Evolutionary conservation across 2,888 invertebrate genomes (phyloP), one percentile per base, ranked within the genome.

Genomic region (Thalpophila matura): DNA sequence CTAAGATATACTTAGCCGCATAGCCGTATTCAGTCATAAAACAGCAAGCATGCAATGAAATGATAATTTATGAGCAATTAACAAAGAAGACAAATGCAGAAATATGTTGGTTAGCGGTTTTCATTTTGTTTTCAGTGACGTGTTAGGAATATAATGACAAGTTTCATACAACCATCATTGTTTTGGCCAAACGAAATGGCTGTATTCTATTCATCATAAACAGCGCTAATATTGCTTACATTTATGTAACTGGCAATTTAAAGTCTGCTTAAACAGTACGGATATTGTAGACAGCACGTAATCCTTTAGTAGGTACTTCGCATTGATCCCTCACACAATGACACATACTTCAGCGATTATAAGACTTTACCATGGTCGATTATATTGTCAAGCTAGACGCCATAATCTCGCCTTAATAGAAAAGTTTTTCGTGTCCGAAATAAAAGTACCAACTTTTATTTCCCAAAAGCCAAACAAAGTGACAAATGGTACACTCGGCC

Each of bases 11-110:
- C 62, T 69, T 50, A 74, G 29, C 26, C 18, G 24, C 14, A 68
- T 35, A 54, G 35, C 35, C 35, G 29, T 14, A 37, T 31, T 38
- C 14, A 16, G 24, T 69, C 62, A 61, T 75, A 75, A 69, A 68
- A 69, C 50, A 50, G 53, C 47, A 75, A 70, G 51, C 51, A 54
- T 42, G 74, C 43, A 51, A 55, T 74, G 69, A 74, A 62, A 69
- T 33, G 9, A 54, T 56, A 35, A 70, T 70, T 71, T 56, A 62
- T 75, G 24, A 33, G 63, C 45, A 57, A 71, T 71, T 70, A 75
- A 75, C 49, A 56, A 71, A 70, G 51, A 63, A 56, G 71, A 63
- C 47, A 61, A 71, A 61, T 55, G 62, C 47, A 49, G 53, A 66
- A 60, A 14, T 56, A 40, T 61, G 47, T 40, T 53, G 26, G 20